Base-by-base conservation (phyloP, 23 tunicate species). In the Pegea sp. region DNA sequence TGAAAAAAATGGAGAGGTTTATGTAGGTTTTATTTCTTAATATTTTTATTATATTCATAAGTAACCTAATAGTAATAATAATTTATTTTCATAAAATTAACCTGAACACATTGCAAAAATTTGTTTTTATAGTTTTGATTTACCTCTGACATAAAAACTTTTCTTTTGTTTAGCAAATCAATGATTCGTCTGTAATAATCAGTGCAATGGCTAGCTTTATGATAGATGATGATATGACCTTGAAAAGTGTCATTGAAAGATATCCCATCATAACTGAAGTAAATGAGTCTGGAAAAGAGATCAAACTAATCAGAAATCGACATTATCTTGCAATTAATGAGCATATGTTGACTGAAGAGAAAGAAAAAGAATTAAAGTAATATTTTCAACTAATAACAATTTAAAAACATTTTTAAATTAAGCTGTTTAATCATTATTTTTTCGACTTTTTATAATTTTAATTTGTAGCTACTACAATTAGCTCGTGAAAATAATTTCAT, bases 171-270 rank as follows among this genome's bases (percentile, higher is more conserved):
- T 57, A 73, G 95, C 59, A 67, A 66, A 54, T 84, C n/a, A 60
- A 62, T 22, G 95, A 84, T 58, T 84, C 95, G 1, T 84, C 95
- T 2, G 63, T 66, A 18, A 84, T 84, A 25, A 74, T 84, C 62
- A 73, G 84, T 52, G 73, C 69, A 42, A 26, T 84, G 55, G 49
- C 63, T 33, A 73, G 77, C 20, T 84, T 67, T 53, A 27, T 84
- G 61, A 59, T 65, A 23, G 60, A 84, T 53, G 58, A 54, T 28
- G 34, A 56, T 26, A 52, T 30, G 25, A 29, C 65, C 7, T 22
- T 84, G 1, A 1, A 44, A 1, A 76, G 68, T 16, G 30, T 84
- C 3, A 7, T 64, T 2, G 51, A 67, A 20, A 51, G 22, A 0
- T 84, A 73, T 34, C 95, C 95, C 21, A 22, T 11, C 24, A 54